Evolutionary conservation across 2,113 vertebrate species (phyloP).

Genomic region (Ardeotis arabs): DNA sequence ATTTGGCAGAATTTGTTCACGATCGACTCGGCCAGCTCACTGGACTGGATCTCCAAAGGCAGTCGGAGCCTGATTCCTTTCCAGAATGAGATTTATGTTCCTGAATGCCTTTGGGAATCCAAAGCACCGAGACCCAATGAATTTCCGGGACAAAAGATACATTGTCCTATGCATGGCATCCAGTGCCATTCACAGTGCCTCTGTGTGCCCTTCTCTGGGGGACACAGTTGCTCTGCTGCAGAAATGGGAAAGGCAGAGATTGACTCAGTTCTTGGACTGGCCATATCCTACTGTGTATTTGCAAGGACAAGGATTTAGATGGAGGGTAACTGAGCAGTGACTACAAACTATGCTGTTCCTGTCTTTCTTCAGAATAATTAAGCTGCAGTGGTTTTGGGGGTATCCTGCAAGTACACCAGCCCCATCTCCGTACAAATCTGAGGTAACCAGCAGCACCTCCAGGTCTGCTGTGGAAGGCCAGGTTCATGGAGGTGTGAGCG

Average conservation of each 20-base stretch:
- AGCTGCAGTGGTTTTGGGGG: neutral
- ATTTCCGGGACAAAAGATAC: neutral
- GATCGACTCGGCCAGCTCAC: neutral
- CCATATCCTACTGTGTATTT: neutral
- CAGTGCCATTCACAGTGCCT: neutral
- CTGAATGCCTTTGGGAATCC: slow-evolving; percentile 16
- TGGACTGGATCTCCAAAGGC: slow-evolving; percentile 41
- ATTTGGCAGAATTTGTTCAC: neutral
- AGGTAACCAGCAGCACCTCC: neutral
- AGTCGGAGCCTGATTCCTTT: neutral
- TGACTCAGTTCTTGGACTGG: neutral
- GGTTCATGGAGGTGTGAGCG: neutral
- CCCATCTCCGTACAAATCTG: neutral
- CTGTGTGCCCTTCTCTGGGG: neutral
- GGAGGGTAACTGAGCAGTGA: neutral
- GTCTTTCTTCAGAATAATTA: neutral
- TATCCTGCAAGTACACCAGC: neutral
- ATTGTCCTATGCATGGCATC: neutral
- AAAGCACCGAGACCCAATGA: neutral
- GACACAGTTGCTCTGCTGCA: neutral
- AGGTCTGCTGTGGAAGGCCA: neutral
- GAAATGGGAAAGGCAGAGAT: neutral
- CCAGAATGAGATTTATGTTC: slow-evolving; percentile 32
- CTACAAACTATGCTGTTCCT: neutral
- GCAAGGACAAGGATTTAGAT: neutral